These are phyloP conservation scores for Molossus molossus DNA, from an alignment of 2,797 vertebrate species.

Conservation along the genomic window DNA sequence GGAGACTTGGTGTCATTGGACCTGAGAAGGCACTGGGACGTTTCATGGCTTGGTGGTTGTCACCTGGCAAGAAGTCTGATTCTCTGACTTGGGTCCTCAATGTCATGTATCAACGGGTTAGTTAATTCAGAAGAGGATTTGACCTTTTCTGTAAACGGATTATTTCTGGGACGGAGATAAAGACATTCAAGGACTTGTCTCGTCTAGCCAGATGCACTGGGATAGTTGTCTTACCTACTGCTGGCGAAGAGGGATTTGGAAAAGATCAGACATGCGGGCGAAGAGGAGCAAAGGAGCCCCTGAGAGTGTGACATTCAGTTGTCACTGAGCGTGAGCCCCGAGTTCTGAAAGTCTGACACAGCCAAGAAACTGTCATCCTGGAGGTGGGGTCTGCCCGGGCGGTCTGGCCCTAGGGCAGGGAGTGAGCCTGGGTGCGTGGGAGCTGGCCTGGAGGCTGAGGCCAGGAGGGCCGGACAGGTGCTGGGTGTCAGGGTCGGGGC, in stretches of 20 bases:
- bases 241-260: neutral
- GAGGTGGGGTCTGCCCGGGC: neutral
- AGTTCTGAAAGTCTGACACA: neutral
- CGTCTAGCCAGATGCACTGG: neutral
- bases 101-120: neutral
- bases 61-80: neutral
- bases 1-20: neutral
- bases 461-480: neutral
- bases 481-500: neutral
- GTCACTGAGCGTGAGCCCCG: neutral
- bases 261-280: neutral
- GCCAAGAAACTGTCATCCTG: neutral
- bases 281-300: neutral
- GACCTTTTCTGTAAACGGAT: neutral
- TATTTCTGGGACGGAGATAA: neutral
- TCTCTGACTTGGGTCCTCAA: neutral
- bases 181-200: neutral
- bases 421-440: neutral
- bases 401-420: neutral
- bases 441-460: neutral
- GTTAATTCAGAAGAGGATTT: slow-evolving; percentile 57
- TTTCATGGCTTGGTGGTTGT: neutral
- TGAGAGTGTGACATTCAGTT: neutral
- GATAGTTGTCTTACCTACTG: neutral
- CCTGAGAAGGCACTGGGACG: neutral